A percentile compares a stretch with the other conserved stretches of the same genome.
Evolutionary conservation across 2,797 vertebrate genomes (phyloP).

Genomic region (Xenopus petersii): DNA sequence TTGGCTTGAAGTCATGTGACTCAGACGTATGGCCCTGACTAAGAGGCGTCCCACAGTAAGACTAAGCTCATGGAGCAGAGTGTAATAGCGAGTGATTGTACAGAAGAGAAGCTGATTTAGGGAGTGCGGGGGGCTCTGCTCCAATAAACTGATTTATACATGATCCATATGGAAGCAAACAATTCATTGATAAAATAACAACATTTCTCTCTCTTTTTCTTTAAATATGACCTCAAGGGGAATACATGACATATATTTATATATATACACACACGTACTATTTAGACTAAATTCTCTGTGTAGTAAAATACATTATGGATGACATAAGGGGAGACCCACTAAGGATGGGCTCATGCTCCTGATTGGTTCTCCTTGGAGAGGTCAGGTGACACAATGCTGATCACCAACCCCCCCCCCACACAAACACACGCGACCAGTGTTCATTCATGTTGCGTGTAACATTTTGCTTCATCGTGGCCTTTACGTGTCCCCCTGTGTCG

Average conservation of each 20-base stretch:
- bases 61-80: no score
- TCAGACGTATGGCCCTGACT: no score
- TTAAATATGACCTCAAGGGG: constrained; percentile 71
- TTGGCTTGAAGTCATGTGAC: no score
- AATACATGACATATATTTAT: constrained; percentile 9
- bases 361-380: constrained; percentile 42
- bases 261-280: constrained; percentile 72
- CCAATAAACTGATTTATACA: constrained; percentile 17
- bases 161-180: constrained; percentile 61
- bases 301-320: constrained; percentile 71
- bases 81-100: not conserved
- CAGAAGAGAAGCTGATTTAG: not conserved
- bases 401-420: not conserved
- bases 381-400: constrained; percentile 48
- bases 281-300: constrained; percentile 73
- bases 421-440: not conserved
- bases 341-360: constrained; percentile 46
- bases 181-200: constrained; percentile 74
- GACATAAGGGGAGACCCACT: constrained; percentile 45
- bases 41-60: no score
- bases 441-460: constrained; percentile 5
- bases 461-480: not conserved
- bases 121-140: not conserved
- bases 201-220: constrained; percentile 53
- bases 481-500: constrained; percentile 9